Evolutionary conservation across 2,888 invertebrate genomes (phyloP).

Genomic region (Agonopterix heracliana): DNA sequence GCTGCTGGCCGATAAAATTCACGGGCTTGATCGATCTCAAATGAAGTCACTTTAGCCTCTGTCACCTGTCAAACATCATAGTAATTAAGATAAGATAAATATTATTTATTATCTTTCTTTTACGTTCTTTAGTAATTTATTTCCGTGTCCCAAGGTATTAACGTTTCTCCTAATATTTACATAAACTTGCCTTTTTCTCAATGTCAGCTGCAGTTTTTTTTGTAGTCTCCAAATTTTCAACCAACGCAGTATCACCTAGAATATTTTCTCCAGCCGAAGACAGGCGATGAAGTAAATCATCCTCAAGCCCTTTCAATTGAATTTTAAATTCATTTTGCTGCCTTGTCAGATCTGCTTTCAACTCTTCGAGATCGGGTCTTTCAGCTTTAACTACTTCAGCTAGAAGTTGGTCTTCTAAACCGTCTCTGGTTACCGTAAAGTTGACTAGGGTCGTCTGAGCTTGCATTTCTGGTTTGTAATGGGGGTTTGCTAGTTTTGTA

Average conservation of each 20-base stretch:
- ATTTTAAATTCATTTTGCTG: conserved; percentile 99
- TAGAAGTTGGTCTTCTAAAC: conserved; percentile 95
- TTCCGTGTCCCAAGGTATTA: background rate
- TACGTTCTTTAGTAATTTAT: too few species aligned
- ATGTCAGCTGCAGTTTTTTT: conserved; percentile 97
- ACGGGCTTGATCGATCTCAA: conserved; percentile 93
- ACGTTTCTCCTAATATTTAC: background rate
- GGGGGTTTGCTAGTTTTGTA: conserved; percentile 97
- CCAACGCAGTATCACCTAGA: conserved; percentile 94
- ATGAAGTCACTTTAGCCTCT: conserved; percentile 94
- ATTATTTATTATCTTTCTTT: too few species aligned
- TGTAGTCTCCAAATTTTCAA: conserved; percentile 97
- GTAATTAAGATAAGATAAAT: too few species aligned
- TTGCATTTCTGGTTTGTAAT: conserved; percentile 99
- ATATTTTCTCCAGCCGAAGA: conserved; percentile 96
- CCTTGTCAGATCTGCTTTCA: conserved; percentile 95
- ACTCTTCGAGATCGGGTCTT: conserved; percentile 94
- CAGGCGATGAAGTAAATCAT: conserved; percentile 91
- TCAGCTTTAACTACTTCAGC: conserved; percentile 98
- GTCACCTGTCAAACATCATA: conserved; percentile 68
- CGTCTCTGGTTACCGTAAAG: conserved; percentile 97
- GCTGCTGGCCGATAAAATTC: conserved; percentile 94
- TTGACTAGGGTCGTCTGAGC: conserved; percentile 98
- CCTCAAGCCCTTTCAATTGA: conserved; percentile 93
- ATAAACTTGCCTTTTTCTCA: conserved; percentile 82